Conservation (phyloP, 2,888 invertebrate species). For the Salticus scenicus region DNA sequence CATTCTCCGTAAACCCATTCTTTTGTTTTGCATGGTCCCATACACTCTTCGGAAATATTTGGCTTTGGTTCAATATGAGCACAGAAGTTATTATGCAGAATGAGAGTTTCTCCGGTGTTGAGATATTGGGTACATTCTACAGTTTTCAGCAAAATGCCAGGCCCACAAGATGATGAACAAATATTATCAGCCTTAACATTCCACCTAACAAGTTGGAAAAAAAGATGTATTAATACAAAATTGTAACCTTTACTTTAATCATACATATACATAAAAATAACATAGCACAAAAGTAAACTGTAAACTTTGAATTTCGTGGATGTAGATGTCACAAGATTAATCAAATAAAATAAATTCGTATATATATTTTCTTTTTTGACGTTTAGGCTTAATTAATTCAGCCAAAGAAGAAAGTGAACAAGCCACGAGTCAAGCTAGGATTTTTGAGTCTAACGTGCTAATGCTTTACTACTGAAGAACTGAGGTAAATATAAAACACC, state of each 20-base stretch:
- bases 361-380: no score
- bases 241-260: not conserved
- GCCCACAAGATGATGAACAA: conserved; percentile 84
- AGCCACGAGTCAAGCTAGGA: no score
- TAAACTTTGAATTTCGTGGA: no score
- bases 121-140: conserved; percentile 42
- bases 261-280: not conserved
- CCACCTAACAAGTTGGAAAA: conserved; percentile 78
- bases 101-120: conserved; percentile 74
- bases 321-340: no score
- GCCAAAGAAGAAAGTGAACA: no score
- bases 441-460: no score
- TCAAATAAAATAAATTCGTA: no score
- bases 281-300: no score
- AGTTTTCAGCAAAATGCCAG: conserved; percentile 79
- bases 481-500: no score
- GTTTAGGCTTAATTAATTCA: no score
- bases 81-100: conserved; percentile 78
- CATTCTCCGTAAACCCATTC: conserved; percentile 85
- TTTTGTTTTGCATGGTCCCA: conserved; percentile 81
- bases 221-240: not conserved
- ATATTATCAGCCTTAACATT: conserved; percentile 79
- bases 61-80: conserved; percentile 78
- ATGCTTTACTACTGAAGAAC: no score
- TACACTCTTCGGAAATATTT: conserved; percentile 79